Percentiles rank a stretch among this genome's conserved stretches.
Evolutionary conservation across 2,797 vertebrate genomes (phyloP).

Genomic region (Chanos chanos): DNA sequence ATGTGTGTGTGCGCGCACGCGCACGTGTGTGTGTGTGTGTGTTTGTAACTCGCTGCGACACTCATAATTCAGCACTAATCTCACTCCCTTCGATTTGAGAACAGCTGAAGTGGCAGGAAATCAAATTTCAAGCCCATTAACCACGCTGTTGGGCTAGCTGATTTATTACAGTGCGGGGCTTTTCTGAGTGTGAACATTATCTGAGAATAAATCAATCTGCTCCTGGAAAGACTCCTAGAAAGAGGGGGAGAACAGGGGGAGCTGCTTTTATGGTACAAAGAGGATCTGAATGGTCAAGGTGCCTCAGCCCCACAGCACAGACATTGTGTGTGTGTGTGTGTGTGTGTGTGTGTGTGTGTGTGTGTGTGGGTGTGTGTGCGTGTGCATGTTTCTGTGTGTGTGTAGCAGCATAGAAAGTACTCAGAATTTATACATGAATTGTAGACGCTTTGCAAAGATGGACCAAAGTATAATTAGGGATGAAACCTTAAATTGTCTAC

Average conservation of each 20-base stretch:
- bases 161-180: conserved; percentile 39
- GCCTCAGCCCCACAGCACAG: background rate
- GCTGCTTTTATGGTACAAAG: conserved; percentile 6
- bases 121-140: conserved; percentile 50
- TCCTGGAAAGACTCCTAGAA: conserved; percentile 17
- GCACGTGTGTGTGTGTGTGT: background rate
- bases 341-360: background rate
- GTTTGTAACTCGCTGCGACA: background rate
- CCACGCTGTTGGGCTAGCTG: conserved; percentile 27
- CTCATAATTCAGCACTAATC: conserved; percentile 43
- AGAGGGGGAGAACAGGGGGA: background rate
- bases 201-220: conserved; percentile 45
- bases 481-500: too few relatives aligned
- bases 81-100: conserved; percentile 40
- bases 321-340: background rate
- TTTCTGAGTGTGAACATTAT: conserved; percentile 46
- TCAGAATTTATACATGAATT: too few relatives aligned
- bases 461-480: too few relatives aligned
- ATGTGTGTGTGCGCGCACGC: background rate
- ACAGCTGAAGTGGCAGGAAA: conserved; percentile 50
- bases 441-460: too few relatives aligned
- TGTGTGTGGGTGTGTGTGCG: too few relatives aligned
- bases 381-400: too few relatives aligned
- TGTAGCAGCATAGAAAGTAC: too few relatives aligned
- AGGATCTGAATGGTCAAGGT: background rate